Evolutionary conservation across 92 coral and sea anemone genomes (phyloP).

Genomic region (Scolanthus callimorphus): DNA sequence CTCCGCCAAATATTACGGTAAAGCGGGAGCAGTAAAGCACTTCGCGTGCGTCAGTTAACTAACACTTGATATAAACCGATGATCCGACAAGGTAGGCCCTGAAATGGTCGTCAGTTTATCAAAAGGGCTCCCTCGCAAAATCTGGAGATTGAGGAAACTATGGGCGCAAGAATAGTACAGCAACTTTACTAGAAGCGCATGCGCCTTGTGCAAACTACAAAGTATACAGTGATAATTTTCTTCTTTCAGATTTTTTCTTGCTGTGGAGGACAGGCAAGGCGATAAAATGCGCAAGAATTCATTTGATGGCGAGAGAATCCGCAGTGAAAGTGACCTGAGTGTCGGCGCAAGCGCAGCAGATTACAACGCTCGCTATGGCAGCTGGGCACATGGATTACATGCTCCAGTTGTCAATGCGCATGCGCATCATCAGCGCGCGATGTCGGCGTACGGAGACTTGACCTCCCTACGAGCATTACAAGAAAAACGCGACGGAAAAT

Average conservation of each 20-base stretch:
- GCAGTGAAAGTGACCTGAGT: constrained; percentile 33
- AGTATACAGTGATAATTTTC: neutral
- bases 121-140: too few species aligned
- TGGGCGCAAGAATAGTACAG: too few species aligned
- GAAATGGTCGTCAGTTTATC: too few species aligned
- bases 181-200: too few species aligned
- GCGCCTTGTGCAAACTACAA: too few species aligned
- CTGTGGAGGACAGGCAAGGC: constrained; percentile 3
- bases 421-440: constrained; percentile 26
- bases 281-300: neutral
- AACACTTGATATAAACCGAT: too few species aligned
- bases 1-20: too few species aligned
- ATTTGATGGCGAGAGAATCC: constrained; percentile 4
- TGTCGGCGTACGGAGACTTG: constrained; percentile 39
- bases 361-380: constrained; percentile 16
- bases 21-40: too few species aligned
- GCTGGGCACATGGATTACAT: constrained; percentile 25
- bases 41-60: too few species aligned
- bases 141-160: too few species aligned
- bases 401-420: constrained; percentile 5
- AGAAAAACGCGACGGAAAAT: neutral
- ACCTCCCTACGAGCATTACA: constrained; percentile 16
- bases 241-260: constrained; percentile 7
- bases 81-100: too few species aligned
- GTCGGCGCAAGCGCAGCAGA: constrained; percentile 23